Evolutionary conservation across 1,140 invertebrate genomes (phyloP).

Genomic region (Brachionus angularis): DNA sequence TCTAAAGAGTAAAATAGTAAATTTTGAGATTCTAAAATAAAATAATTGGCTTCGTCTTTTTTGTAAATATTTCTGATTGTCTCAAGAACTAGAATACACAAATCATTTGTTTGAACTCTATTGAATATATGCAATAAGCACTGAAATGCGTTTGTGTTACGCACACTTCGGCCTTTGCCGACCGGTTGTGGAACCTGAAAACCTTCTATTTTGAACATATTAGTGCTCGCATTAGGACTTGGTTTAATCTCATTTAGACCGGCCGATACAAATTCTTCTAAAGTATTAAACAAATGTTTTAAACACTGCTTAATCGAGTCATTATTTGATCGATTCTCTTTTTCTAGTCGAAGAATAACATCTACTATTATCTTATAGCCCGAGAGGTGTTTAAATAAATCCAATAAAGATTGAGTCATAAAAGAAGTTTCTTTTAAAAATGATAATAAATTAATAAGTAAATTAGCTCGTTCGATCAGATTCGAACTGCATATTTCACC

Average conservation of each 20-base stretch:
- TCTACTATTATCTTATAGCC: slow-evolving; percentile 26
- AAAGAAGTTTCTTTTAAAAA: slow-evolving; percentile 10
- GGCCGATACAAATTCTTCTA: slow-evolving; percentile 73
- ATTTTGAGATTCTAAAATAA: slow-evolving; percentile 91
- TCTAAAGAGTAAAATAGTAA: slow-evolving; percentile 92
- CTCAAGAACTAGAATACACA: slow-evolving; percentile 85
- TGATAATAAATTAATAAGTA: slow-evolving; percentile 20
- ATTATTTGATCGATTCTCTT: slow-evolving; percentile 51
- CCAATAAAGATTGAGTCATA: background rate
- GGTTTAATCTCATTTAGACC: slow-evolving; percentile 76
- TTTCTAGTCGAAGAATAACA: slow-evolving; percentile 49
- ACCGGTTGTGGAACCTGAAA: slow-evolving; percentile 83
- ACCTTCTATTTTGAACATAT: slow-evolving; percentile 81
- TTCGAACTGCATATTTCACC: slow-evolving; percentile 35
- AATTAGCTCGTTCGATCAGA: slow-evolving; percentile 27
- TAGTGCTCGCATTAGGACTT: slow-evolving; percentile 67
- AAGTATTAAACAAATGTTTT: slow-evolving; percentile 42
- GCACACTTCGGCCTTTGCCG: slow-evolving; percentile 70
- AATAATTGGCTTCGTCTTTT: slow-evolving; percentile 96
- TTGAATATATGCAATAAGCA: slow-evolving; percentile 88
- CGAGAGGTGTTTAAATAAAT: slow-evolving; percentile 13
- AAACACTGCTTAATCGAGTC: slow-evolving; percentile 50
- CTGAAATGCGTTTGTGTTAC: slow-evolving; percentile 91
- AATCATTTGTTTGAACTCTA: slow-evolving; percentile 68
- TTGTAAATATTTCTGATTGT: slow-evolving; percentile 93